phyloP scores from a whole-genome alignment of 2,888 invertebrate species.

The Mylabris sibirica region DNA sequence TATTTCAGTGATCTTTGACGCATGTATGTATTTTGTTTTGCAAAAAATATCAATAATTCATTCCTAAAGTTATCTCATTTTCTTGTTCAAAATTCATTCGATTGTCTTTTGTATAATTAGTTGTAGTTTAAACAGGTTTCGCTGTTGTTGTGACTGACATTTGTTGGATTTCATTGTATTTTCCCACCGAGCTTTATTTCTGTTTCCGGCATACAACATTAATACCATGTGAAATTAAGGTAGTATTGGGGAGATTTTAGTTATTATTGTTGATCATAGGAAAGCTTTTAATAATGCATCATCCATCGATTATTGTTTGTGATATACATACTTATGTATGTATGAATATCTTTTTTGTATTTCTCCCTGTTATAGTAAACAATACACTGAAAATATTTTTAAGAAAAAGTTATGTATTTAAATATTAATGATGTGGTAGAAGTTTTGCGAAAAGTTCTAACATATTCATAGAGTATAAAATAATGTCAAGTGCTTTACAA shows the following conservation, averaged over 20 bases:
- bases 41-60: not conserved
- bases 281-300: not conserved
- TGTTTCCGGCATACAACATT: not conserved
- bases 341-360: too few species aligned
- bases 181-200: not conserved
- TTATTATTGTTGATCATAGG: not conserved
- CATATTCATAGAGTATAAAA: not conserved
- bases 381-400: not conserved
- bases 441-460: not conserved
- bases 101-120: not conserved
- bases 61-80: not conserved
- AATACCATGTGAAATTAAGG: not conserved
- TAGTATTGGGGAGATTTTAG: not conserved
- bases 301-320: not conserved
- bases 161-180: constrained; percentile 5
- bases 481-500: not conserved
- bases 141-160: not conserved
- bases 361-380: too few species aligned
- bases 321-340: too few species aligned
- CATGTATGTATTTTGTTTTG: not conserved
- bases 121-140: not conserved
- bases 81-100: not conserved
- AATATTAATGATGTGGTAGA: not conserved
- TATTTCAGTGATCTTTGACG: not conserved
- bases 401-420: not conserved